Evolutionary conservation across 2,113 vertebrate species (phyloP), one percentile per base, ranked within the genome.

Genomic region (Stigmatopora argus): DNA sequence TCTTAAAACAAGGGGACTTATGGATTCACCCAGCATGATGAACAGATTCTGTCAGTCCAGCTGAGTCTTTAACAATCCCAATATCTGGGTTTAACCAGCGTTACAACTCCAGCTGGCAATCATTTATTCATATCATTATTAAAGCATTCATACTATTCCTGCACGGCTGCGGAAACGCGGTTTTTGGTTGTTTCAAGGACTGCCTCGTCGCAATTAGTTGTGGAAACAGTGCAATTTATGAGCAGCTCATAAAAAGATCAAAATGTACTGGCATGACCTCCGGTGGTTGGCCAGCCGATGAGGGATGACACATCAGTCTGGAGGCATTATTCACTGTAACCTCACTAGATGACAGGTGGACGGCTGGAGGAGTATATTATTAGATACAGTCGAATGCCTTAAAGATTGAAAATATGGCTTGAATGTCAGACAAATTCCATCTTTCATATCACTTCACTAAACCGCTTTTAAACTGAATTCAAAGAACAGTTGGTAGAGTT

Each of bases 271-370:
- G 76, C 38, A 35, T 1, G 23, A 60, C 56, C 51, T 70, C 64
- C 5, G 1, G 52, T 8, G 63, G 59, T 62, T 75, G 69, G 74
- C 77, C 70, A 72, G 66, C 62, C 52, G 8, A 0, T n/a, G 63
- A 13, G 70, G 78, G 63, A 75, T 81, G 75, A 82, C 44, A 65
- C 63, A 70, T 70, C 74, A 67, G 65, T 64, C 68, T 45, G 11
- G 41, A 61, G 14, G 41, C 38, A 53, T 66, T 53, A 55, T 21
- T n/a, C 18, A 18, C 51, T 14, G 51, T 23, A 67, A 67, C 69
- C 81, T 74, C 75, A 41, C 18, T 1, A 65, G 61, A 46, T 68
- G 77, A 77, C 75, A 81, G 77, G 80, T 67, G 66, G 69, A 58
- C 2, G 62, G 59, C 21, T 49, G 67, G 34, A 18, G 75, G 76